phyloP scores from a whole-genome alignment of 2,113 vertebrate species.

The Percopsis transmontana region DNA sequence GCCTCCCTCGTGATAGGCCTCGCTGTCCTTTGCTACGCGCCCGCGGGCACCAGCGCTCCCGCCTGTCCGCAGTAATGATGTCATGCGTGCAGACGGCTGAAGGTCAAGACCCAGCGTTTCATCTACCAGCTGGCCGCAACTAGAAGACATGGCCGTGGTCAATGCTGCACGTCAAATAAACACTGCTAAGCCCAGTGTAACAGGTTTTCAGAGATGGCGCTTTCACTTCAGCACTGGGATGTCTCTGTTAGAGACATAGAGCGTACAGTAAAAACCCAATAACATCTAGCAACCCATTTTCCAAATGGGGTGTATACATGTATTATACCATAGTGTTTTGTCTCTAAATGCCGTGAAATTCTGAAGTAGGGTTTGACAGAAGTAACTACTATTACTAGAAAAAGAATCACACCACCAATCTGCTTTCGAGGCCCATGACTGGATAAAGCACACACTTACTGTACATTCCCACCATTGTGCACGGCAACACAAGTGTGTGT shows the following conservation, averaged over 20 bases:
- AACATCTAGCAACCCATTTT: not conserved
- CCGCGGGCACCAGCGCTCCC: slow-evolving; percentile 15
- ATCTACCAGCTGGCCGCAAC: slow-evolving; percentile 9
- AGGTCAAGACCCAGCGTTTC: slow-evolving; percentile 29
- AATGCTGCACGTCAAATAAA: slow-evolving; percentile 14
- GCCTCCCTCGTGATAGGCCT: not conserved
- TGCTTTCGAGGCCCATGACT: no score
- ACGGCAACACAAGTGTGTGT: no score
- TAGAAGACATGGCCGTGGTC: slow-evolving; percentile 12
- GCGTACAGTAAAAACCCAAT: not conserved
- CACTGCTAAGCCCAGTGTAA: not conserved
- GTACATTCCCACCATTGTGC: no score
- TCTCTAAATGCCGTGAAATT: not conserved
- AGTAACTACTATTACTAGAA: not conserved
- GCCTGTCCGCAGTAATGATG: slow-evolving; percentile 36
- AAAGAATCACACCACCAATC: not conserved
- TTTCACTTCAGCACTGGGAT: not conserved
- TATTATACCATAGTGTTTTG: not conserved
- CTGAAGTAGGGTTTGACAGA: not conserved
- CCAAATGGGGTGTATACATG: not conserved
- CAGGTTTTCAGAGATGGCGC: not conserved
- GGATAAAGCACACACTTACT: no score
- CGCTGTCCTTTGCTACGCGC: not conserved
- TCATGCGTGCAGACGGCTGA: slow-evolving; percentile 19
- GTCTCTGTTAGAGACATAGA: not conserved